phyloP scores from a whole-genome alignment of 2,888 invertebrate species.

The Pocota personata region DNA sequence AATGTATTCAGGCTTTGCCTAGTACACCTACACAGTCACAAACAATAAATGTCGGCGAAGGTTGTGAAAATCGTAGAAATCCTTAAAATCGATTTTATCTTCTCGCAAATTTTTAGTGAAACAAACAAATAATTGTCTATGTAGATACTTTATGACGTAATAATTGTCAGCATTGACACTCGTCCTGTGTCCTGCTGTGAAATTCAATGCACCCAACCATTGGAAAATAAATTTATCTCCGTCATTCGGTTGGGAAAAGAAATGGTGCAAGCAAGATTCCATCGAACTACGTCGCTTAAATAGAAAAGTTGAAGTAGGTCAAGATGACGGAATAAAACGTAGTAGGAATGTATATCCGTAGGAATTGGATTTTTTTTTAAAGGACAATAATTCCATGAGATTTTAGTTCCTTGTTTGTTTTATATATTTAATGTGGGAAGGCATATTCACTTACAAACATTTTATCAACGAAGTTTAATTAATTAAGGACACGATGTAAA shows the following conservation, averaged over 20 bases:
- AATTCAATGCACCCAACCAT: not conserved
- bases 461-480: too few relatives aligned
- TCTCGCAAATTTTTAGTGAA: not conserved
- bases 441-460: too few relatives aligned
- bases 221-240: slow-evolving; percentile 13
- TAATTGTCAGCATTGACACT: not conserved
- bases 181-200: slow-evolving; percentile 2
- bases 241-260: not conserved
- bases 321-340: slow-evolving; percentile 29
- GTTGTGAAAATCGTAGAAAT: slow-evolving; percentile 1
- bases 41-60: not conserved
- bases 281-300: not conserved
- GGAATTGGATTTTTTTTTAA: not conserved
- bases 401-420: not conserved
- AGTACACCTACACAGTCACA: not conserved
- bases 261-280: not conserved
- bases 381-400: not conserved
- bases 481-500: not conserved
- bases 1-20: not conserved
- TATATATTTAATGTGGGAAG: not conserved
- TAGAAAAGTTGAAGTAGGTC: slow-evolving; percentile 37
- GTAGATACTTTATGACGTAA: slow-evolving; percentile 34
- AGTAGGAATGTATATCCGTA: not conserved
- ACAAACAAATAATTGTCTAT: not conserved
- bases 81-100: slow-evolving; percentile 34